Conservation (phyloP, 2,797 vertebrate genomes). For the Synaphobranchus kaupii region DNA sequence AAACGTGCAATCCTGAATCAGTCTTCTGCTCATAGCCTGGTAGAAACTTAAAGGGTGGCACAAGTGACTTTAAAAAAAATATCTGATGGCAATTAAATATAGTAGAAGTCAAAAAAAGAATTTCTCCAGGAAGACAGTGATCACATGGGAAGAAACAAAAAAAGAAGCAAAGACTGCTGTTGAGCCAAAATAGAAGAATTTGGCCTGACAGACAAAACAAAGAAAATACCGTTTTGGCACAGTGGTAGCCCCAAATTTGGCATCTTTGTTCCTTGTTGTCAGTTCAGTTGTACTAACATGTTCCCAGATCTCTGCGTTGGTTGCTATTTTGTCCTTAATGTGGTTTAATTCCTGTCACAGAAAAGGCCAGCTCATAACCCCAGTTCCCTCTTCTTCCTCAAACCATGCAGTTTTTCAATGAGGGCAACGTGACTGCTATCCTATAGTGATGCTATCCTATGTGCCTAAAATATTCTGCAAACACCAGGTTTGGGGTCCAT, state of each 20-base stretch:
- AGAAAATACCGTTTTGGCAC: neutral
- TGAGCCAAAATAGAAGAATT: neutral
- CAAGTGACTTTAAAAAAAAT: neutral
- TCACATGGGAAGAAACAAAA: neutral
- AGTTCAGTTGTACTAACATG: neutral
- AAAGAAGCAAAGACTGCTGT: neutral
- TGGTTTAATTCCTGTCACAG: neutral
- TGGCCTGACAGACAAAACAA: neutral
- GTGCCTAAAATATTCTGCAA: neutral
- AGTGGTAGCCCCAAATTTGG: neutral
- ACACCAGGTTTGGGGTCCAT: neutral
- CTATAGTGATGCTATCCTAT: neutral
- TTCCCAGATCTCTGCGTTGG: neutral
- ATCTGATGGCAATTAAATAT: neutral
- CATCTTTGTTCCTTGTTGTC: neutral
- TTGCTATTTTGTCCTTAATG: neutral
- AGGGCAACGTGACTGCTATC: neutral
- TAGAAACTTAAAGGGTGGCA: neutral
- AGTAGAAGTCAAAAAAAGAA: neutral
- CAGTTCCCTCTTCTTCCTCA: neutral
- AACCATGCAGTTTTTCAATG: neutral
- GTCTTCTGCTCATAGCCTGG: neutral
- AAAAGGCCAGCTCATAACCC: neutral
- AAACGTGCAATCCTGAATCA: slow-evolving; percentile 8
- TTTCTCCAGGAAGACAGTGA: neutral